Conservation (phyloP, 1,140 invertebrate genomes). For the Drosophila jambulina region DNA sequence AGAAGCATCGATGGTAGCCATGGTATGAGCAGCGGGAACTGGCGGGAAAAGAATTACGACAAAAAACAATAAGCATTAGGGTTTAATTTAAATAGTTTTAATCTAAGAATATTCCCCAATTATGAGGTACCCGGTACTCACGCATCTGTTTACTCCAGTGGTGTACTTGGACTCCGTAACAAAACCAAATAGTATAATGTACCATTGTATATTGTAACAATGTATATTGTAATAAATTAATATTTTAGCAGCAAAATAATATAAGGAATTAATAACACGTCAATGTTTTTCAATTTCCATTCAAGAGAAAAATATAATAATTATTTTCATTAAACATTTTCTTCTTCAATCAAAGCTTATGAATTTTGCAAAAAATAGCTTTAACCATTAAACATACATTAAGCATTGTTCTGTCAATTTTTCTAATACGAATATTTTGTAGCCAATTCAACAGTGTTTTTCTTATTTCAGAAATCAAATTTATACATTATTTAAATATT, state of each 20-base stretch:
- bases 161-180: not conserved
- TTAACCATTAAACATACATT: not conserved
- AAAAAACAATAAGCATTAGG: not conserved
- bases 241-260: not conserved
- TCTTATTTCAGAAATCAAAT: not conserved
- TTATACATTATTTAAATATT: not conserved
- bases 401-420: not conserved
- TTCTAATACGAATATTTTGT: not conserved
- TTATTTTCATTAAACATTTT: not conserved
- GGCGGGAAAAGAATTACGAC: not conserved
- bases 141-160: not conserved
- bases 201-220: not conserved
- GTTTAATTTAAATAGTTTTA: not conserved
- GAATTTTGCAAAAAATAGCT: not conserved
- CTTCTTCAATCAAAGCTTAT: not conserved
- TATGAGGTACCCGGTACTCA: slow-evolving; percentile 8
- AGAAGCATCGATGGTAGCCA: not conserved
- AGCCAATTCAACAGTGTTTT: not conserved
- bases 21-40: slow-evolving; percentile 25
- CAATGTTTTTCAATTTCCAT: not conserved
- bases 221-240: not conserved
- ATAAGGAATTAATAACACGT: not conserved
- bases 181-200: not conserved
- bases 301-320: not conserved
- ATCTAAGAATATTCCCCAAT: not conserved